Evolutionary conservation across 2,113 vertebrate genomes (phyloP).

Genomic region (Eublepharis macularius): DNA sequence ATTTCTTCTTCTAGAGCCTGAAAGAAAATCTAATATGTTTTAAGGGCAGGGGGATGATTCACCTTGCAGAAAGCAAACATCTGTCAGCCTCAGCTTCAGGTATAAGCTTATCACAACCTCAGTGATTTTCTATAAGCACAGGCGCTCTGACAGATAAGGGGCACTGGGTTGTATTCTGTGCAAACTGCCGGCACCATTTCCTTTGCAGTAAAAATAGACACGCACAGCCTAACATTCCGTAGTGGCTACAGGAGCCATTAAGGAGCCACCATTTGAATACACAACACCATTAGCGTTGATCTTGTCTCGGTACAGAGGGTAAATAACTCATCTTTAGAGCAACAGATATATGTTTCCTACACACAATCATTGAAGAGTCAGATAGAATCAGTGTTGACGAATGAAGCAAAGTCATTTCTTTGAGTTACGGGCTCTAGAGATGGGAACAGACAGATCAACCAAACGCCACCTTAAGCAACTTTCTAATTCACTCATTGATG

Average conservation of each 20-base stretch:
- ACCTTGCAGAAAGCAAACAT: constrained; percentile 58
- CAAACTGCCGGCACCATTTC: not conserved
- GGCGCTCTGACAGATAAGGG: constrained; percentile 40
- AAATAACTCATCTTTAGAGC: not conserved
- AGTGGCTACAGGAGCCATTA: constrained; percentile 14
- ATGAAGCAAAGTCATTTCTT: not conserved
- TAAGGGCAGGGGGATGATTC: constrained; percentile 46
- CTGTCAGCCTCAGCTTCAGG: constrained; percentile 45
- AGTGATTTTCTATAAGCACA: constrained; percentile 40
- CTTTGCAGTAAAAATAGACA: constrained; percentile 24
- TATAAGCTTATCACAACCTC: constrained; percentile 33
- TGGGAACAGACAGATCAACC: not conserved
- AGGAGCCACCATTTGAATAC: not conserved
- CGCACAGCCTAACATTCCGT: constrained; percentile 13
- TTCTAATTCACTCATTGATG: not conserved
- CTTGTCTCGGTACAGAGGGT: not conserved
- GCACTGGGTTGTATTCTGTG: not conserved
- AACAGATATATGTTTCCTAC: not conserved
- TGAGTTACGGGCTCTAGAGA: not conserved
- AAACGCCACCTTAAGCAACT: not conserved
- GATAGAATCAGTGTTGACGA: not conserved
- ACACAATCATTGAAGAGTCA: not conserved
- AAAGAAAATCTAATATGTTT: constrained; percentile 24
- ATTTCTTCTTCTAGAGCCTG: not conserved
- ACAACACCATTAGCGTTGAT: not conserved